A percentile compares a stretch with the other conserved stretches of the same genome.
These are phyloP conservation scores for Buteo buteo DNA, from an alignment of 2,113 vertebrate genomes.

Conservation along the genomic window DNA sequence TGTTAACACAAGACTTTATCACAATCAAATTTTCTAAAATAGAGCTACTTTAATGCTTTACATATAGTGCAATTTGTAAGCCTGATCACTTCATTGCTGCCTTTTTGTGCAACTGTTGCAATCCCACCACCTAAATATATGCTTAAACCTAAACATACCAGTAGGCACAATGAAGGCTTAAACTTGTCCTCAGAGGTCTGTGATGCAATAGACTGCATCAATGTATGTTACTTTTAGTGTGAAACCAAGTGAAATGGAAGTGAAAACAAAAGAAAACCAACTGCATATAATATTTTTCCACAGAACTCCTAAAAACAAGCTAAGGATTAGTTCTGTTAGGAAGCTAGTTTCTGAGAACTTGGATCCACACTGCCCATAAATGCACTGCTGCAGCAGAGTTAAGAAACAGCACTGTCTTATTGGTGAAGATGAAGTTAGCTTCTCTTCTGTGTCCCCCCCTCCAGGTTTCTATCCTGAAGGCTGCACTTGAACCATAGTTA, in stretches of 20 bases:
- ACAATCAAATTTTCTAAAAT: background rate
- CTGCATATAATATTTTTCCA: background rate
- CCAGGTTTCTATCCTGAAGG: background rate
- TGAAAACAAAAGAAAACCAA: background rate
- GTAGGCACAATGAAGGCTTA: background rate
- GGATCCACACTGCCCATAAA: background rate
- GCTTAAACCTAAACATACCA: background rate
- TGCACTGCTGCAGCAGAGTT: background rate
- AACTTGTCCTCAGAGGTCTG: background rate
- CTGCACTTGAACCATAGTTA: background rate
- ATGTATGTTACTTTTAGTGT: background rate
- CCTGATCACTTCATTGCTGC: background rate
- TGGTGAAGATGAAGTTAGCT: background rate
- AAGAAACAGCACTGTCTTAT: background rate
- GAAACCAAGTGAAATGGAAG: background rate
- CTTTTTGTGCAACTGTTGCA: background rate
- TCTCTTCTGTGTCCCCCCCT: background rate
- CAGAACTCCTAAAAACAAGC: background rate
- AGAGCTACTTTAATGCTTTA: background rate
- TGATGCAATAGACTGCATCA: background rate
- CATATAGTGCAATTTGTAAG: background rate
- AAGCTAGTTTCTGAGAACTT: background rate
- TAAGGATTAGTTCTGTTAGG: background rate
- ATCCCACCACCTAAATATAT: background rate
- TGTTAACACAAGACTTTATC: background rate